Evolutionary conservation across 2,888 invertebrate genomes (phyloP).

Genomic region (Bedellia somnulentella): DNA sequence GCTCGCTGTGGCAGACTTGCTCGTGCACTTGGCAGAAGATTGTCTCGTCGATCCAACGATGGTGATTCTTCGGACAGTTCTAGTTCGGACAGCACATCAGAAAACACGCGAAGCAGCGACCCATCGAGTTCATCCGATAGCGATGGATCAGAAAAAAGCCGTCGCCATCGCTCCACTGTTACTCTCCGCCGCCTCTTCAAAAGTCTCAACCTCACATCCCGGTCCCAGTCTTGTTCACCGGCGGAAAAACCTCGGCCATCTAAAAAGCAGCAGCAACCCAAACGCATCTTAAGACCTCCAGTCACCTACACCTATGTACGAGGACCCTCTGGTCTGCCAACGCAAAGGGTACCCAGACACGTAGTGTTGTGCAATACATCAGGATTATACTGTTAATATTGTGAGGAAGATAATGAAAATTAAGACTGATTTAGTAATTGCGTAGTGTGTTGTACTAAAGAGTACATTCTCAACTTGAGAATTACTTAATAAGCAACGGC

Average conservation of each 20-base stretch:
- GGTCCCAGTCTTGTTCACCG: constrained; percentile 67
- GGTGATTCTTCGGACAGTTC: constrained; percentile 43
- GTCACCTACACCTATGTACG: constrained; percentile 79
- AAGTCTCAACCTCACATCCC: constrained; percentile 65
- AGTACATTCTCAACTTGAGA: constrained; percentile 36
- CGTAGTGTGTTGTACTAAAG: constrained; percentile 30
- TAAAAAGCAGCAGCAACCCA: constrained; percentile 67
- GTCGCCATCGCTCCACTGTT: constrained; percentile 59
- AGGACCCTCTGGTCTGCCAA: constrained; percentile 79
- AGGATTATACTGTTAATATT: constrained; percentile 47
- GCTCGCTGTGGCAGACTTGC: constrained; percentile 66
- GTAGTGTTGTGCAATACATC: constrained; percentile 28
- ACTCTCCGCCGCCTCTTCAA: constrained; percentile 74
- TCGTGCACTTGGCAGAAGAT: constrained; percentile 65
- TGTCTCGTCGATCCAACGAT: constrained; percentile 56
- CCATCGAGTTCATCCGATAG: constrained; percentile 60
- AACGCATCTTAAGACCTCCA: constrained; percentile 76
- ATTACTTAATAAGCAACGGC: constrained; percentile 37
- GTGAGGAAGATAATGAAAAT: too few species aligned
- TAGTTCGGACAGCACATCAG: constrained; percentile 41
- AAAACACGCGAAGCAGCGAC: constrained; percentile 33
- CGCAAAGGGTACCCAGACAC: constrained; percentile 74
- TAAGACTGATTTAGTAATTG: constrained; percentile 47
- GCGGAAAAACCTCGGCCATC: constrained; percentile 38
- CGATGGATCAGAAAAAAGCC: constrained; percentile 56